A percentile compares a stretch with the other conserved stretches of the same genome.
phyloP scores from a whole-genome alignment of 1,140 invertebrate genomes.

The Leguminivora glycinivorella region DNA sequence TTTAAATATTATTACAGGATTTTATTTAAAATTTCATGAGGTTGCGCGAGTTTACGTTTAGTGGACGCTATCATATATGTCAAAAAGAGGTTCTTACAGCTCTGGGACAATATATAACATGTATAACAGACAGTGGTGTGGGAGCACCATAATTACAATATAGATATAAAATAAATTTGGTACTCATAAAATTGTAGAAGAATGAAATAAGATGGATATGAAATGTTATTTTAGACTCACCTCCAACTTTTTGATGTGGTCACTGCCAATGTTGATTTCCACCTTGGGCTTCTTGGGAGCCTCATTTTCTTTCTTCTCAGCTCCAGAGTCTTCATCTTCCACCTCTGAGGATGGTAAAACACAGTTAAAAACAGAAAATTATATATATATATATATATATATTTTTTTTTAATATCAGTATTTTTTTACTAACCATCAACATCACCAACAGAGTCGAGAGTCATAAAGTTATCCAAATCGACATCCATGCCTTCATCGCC shows the following conservation, averaged over 20 bases:
- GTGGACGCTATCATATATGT: too few species aligned
- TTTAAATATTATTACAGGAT: too few species aligned
- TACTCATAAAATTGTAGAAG: too few species aligned
- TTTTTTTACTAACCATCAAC: conserved; percentile 82
- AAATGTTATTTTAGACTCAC: conserved; percentile 53
- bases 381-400: conserved; percentile 12
- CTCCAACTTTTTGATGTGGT: conserved; percentile 87
- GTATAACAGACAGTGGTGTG: too few species aligned
- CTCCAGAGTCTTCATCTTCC: conserved; percentile 82
- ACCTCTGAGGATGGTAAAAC: conserved; percentile 64
- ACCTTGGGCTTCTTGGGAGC: conserved; percentile 81
- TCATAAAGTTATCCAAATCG: conserved; percentile 90
- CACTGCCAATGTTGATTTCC: conserved; percentile 86
- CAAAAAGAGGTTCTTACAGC: too few species aligned
- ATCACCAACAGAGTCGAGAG: conserved; percentile 90
- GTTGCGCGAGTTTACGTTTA: too few species aligned
- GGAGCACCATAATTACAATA: too few species aligned
- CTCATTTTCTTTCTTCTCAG: conserved; percentile 79
- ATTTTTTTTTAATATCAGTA: conserved; percentile 31
- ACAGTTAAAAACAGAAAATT: not conserved
- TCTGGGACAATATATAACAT: too few species aligned
- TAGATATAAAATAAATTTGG: too few species aligned
- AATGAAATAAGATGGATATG: too few species aligned
- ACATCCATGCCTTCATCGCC: conserved; percentile 86
- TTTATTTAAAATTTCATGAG: too few species aligned